phyloP scores from a whole-genome alignment of 2,797 vertebrate species.

The Micromesistius poutassou region DNA sequence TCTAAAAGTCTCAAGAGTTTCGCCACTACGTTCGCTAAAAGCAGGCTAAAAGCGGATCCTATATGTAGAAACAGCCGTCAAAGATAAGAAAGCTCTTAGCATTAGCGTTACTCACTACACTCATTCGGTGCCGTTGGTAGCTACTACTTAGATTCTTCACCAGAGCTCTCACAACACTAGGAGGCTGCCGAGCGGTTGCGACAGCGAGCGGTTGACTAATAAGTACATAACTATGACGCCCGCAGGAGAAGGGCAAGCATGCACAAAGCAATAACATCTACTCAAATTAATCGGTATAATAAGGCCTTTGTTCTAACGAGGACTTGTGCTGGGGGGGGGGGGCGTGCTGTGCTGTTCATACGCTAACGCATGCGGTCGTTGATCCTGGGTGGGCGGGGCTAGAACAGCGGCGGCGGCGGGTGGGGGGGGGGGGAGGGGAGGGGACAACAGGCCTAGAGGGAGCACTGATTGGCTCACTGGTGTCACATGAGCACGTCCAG shows the following conservation, averaged over 20 bases:
- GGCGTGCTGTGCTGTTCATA: conserved; percentile 17
- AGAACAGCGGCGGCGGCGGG: background rate
- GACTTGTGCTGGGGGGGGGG: background rate
- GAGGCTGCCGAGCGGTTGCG: conserved; percentile 10
- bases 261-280: background rate
- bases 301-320: background rate
- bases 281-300: background rate
- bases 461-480: conserved; percentile 82
- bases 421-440: conserved; percentile 7
- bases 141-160: background rate
- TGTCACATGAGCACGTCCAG: conserved; percentile 97
- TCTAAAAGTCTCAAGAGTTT: background rate
- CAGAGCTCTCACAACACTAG: background rate
- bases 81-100: background rate
- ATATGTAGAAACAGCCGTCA: background rate
- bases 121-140: background rate
- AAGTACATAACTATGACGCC: background rate
- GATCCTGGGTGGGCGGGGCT: conserved; percentile 12
- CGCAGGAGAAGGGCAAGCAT: background rate
- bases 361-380: conserved; percentile 3
- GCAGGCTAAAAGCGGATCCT: background rate
- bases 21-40: background rate
- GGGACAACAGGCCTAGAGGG: conserved; percentile 80
- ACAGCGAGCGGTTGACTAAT: conserved; percentile 21
- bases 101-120: conserved; percentile 7